Percentiles rank a stretch among this genome's conserved stretches.
Evolutionary conservation across 2,113 vertebrate genomes (phyloP).

Genomic region (Stegostoma tigrinum): DNA sequence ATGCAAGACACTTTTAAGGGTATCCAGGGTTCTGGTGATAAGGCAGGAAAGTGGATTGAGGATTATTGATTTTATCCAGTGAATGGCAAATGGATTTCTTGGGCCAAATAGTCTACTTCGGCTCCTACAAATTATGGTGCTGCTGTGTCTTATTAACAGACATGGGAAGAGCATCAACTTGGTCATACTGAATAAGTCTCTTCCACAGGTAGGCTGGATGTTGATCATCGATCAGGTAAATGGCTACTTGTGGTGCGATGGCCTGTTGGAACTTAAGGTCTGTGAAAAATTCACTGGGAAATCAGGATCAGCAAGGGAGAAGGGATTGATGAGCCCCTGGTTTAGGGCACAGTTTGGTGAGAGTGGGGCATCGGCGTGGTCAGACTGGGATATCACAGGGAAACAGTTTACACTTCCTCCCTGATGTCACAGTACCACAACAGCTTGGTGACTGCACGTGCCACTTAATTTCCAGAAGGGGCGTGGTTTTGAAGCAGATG

Average conservation of each 20-base stretch:
- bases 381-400: background rate
- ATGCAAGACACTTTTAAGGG: too few species aligned
- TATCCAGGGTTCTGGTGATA: too few species aligned
- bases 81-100: too few species aligned
- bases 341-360: background rate
- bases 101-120: too few species aligned
- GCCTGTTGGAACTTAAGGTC: conserved; percentile 44
- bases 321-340: background rate
- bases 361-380: background rate
- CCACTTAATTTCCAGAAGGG: background rate
- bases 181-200: conserved; percentile 55
- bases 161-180: conserved; percentile 53
- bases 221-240: conserved; percentile 75
- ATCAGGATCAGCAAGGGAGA: too few species aligned
- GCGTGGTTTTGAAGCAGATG: too few species aligned
- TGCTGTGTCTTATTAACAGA: conserved; percentile 39
- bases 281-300: background rate
- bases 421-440: background rate
- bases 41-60: too few species aligned
- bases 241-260: conserved; percentile 65
- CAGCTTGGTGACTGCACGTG: background rate
- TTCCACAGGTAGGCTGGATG: conserved; percentile 65
- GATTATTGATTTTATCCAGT: too few species aligned
- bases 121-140: too few species aligned
- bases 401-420: background rate